These are phyloP conservation scores for Hypsopygia costalis DNA, from an alignment of 2,888 invertebrate species.

Conservation along the genomic window DNA sequence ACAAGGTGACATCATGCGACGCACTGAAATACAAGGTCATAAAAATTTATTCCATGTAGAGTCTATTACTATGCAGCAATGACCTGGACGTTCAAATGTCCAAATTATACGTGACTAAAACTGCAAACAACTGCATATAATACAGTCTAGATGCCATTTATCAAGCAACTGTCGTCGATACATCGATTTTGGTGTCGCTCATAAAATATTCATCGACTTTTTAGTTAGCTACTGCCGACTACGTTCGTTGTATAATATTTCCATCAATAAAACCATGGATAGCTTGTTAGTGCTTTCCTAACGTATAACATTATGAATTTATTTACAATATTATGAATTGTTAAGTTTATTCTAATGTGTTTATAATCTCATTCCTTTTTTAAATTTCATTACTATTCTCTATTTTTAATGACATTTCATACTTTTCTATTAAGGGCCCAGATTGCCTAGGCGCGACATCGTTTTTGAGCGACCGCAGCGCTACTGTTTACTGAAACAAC, in stretches of 20 bases:
- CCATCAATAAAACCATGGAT: slow-evolving; percentile 56
- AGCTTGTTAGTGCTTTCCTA: slow-evolving; percentile 23
- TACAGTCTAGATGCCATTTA: slow-evolving; percentile 36
- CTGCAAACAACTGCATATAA: slow-evolving; percentile 68
- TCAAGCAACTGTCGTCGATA: slow-evolving; percentile 36
- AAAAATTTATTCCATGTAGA: slow-evolving; percentile 30
- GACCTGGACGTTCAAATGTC: slow-evolving; percentile 58
- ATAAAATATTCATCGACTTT: slow-evolving; percentile 54
- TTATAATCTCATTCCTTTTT: slow-evolving; percentile 1
- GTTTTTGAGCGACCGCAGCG: too few relatives aligned
- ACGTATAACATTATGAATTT: slow-evolving; percentile 18
- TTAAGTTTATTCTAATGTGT: slow-evolving; percentile 2
- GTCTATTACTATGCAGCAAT: slow-evolving; percentile 37
- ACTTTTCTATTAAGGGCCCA: too few relatives aligned
- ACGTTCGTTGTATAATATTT: slow-evolving; percentile 49
- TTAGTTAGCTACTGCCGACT: slow-evolving; percentile 35
- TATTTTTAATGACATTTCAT: too few relatives aligned
- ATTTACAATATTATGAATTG: slow-evolving; percentile 10
- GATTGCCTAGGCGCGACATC: too few relatives aligned
- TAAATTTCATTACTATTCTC: not conserved
- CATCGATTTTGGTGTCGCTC: slow-evolving; percentile 47
- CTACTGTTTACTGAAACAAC: too few relatives aligned
- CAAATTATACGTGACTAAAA: slow-evolving; percentile 53
- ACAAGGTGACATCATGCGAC: slow-evolving; percentile 20
- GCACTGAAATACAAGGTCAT: slow-evolving; percentile 37